Percentiles rank a stretch among this genome's conserved stretches.
These are phyloP conservation scores for Camptogramma bilineatum DNA, from an alignment of 2,888 invertebrate genomes.

Conservation along the genomic window DNA sequence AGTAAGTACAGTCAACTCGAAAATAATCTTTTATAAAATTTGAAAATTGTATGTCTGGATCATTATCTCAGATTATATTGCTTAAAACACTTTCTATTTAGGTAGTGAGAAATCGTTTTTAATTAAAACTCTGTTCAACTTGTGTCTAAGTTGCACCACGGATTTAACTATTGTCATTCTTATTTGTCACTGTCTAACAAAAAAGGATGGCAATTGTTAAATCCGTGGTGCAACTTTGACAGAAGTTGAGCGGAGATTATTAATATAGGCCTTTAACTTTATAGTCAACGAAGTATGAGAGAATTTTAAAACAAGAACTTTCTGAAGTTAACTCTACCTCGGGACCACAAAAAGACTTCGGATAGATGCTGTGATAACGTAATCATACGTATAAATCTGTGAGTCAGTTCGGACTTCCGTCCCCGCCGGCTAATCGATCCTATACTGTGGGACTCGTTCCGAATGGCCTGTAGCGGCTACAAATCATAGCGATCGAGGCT, in stretches of 20 bases:
- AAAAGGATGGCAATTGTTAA: too few species aligned
- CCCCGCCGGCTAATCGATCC: constrained; percentile 48
- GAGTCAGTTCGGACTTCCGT: constrained; percentile 40
- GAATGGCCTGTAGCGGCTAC: constrained; percentile 38
- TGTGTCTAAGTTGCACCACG: too few species aligned
- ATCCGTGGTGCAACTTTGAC: too few species aligned
- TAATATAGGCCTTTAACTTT: too few species aligned
- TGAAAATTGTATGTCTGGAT: too few species aligned
- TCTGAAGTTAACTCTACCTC: neutral
- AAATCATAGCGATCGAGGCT: constrained; percentile 62
- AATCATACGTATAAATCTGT: constrained; percentile 35
- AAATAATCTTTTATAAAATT: neutral
- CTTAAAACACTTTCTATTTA: too few species aligned
- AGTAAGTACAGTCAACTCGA: neutral
- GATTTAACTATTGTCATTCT: too few species aligned
- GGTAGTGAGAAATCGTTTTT: too few species aligned
- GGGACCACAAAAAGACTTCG: constrained; percentile 24
- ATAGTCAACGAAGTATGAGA: neutral
- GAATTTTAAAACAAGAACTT: neutral
- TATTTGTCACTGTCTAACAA: too few species aligned
- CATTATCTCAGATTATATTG: too few species aligned
- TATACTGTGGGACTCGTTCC: constrained; percentile 41
- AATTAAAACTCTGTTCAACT: too few species aligned
- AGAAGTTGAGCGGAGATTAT: too few species aligned
- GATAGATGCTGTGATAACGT: constrained; percentile 24